Percentiles rank a stretch among this genome's conserved stretches.
Conservation (phyloP, 1,140 invertebrate species). For the Camponotus floridanus region DNA sequence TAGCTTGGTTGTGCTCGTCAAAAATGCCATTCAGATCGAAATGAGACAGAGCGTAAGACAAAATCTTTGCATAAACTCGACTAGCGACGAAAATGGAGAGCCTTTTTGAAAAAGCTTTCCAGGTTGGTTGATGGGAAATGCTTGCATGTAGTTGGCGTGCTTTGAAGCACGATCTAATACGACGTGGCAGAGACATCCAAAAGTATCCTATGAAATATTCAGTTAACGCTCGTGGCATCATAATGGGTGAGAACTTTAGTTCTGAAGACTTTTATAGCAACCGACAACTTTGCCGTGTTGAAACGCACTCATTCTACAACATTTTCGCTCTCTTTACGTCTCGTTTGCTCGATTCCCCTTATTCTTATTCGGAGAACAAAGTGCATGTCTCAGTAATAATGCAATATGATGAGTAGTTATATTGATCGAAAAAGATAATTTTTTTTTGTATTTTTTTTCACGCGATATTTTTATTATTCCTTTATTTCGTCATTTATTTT, state of each 20-base stretch:
- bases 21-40: slow-evolving; percentile 61
- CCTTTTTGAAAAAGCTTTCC: slow-evolving; percentile 18
- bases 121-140: not conserved
- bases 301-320: not conserved
- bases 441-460: slow-evolving; percentile 20
- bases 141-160: slow-evolving; percentile 22
- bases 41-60: slow-evolving; percentile 56
- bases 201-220: slow-evolving; percentile 78
- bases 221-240: slow-evolving; percentile 70
- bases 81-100: slow-evolving; percentile 15
- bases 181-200: slow-evolving; percentile 51
- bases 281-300: slow-evolving; percentile 24
- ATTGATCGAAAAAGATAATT: not conserved
- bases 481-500: slow-evolving; percentile 19
- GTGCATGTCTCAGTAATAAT: not conserved
- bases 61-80: slow-evolving; percentile 57
- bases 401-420: not conserved
- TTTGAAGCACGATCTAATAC: slow-evolving; percentile 56
- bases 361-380: not conserved
- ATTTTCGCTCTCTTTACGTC: not conserved
- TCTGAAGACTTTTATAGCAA: slow-evolving; percentile 58
- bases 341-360: not conserved
- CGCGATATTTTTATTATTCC: not conserved
- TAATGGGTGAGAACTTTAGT: slow-evolving; percentile 74
- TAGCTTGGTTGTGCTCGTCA: slow-evolving; percentile 41